Evolutionary conservation across 2,113 vertebrate genomes (phyloP).

Genomic region (Synchiropus splendidus): DNA sequence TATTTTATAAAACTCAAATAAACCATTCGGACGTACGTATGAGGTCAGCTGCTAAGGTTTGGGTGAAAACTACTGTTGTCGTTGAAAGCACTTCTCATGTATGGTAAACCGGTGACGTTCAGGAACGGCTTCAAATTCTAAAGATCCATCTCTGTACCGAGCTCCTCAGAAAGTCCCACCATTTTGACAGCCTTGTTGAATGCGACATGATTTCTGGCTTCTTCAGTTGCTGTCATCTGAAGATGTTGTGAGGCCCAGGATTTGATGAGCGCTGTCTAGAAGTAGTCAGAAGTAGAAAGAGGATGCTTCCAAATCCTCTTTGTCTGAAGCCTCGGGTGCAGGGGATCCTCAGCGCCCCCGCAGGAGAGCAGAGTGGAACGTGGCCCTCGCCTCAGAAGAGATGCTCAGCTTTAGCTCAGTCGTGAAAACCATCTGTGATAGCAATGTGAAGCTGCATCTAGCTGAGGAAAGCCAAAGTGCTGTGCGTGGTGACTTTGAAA

Average conservation of each 20-base stretch:
- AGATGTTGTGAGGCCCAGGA: neutral
- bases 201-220: slow-evolving; percentile 12
- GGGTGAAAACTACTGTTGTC: slow-evolving; percentile 8
- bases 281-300: slow-evolving; percentile 7
- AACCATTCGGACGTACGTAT: slow-evolving; percentile 1
- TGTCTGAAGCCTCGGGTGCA: slow-evolving; percentile 10
- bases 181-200: slow-evolving; percentile 5
- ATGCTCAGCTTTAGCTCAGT: slow-evolving; percentile 1
- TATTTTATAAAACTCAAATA: slow-evolving; percentile 27
- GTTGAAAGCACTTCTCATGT: slow-evolving; percentile 24
- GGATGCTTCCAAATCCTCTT: slow-evolving; percentile 13
- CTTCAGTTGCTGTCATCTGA: slow-evolving; percentile 8
- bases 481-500: slow-evolving; percentile 6
- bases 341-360: slow-evolving; percentile 1
- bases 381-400: slow-evolving; percentile 1
- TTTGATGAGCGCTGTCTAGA: neutral
- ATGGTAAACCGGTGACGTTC: neutral
- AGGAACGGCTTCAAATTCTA: neutral
- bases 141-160: neutral
- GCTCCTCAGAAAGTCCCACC: too few species aligned
- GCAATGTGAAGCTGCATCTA: slow-evolving; percentile 7
- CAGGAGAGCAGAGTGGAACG: slow-evolving; percentile 1
- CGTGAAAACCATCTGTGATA: slow-evolving; percentile 10
- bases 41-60: slow-evolving; percentile 6
- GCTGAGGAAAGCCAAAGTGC: slow-evolving; percentile 21